Percentiles rank a stretch among this genome's conserved stretches.
Conservation (phyloP, 2,888 invertebrate species). For the Cynaeus angustus region DNA sequence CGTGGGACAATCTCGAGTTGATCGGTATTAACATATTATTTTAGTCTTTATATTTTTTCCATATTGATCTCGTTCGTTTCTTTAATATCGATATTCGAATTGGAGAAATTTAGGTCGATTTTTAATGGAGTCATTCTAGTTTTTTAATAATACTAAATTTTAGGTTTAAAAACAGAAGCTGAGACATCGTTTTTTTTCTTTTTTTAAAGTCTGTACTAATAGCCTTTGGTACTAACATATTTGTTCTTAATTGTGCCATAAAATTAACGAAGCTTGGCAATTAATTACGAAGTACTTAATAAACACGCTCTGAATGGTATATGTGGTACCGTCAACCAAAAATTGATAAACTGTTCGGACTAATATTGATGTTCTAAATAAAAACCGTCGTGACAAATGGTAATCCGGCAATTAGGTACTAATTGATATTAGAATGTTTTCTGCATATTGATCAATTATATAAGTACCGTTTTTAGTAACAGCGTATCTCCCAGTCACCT, state of each 20-base stretch:
- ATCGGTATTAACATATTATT: conserved; percentile 39
- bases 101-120: no score
- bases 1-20: conserved; percentile 48
- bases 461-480: conserved; percentile 57
- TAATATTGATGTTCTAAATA: not conserved
- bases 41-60: not conserved
- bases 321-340: conserved; percentile 24
- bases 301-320: conserved; percentile 47
- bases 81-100: no score
- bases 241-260: conserved; percentile 29
- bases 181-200: no score
- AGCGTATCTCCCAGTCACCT: conserved; percentile 59
- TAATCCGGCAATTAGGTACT: conserved; percentile 37
- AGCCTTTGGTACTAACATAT: no score
- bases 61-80: no score
- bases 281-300: conserved; percentile 39
- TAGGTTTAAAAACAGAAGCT: no score
- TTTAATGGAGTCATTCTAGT: no score
- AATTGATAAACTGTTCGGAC: not conserved
- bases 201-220: no score
- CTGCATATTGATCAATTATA: conserved; percentile 57
- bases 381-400: not conserved
- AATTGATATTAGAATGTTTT: conserved; percentile 49
- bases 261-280: conserved; percentile 46
- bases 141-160: no score